Evolutionary conservation across 2,888 invertebrate species (phyloP), one percentile per base, ranked within the genome.

Genomic region (Xanthorhoe designata): DNA sequence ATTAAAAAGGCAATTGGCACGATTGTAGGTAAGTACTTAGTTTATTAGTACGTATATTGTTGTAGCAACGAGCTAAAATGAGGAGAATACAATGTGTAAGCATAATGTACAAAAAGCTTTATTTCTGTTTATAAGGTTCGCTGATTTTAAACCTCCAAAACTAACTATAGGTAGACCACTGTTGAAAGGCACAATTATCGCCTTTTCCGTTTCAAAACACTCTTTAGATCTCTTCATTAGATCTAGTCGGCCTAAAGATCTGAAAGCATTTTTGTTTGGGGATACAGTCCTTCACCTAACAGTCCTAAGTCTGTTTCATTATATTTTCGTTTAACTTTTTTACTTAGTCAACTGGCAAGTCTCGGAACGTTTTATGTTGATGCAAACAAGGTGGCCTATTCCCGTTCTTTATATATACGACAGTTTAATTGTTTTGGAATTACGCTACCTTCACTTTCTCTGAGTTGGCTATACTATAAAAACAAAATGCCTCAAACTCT

Each of bases 341-440:
- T 42, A 42, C 38, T 13, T 1, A 42, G 10, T 35, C 5, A 42
- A 60, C 17, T 45, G 19, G 18, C 51, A 18, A 29, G 15, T 55
- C 24, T n/a, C 18, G 9, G 45, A 53, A 13, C n/a, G 42, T 45
- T 65, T 54, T 19, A 63, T 38, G 59, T 67, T 60, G 32, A 65
- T 45, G 32, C 35, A 47, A 56, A 64, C 54, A 56, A 70, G 64
- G 52, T 58, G 32, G 52, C 61, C 56, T 58, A 66, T 64, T 67
- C 56, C 38, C 54, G 52, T 66, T 51, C 58, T 42, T 61, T 54
- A 69, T 64, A 66, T 69, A 66, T 67, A 67, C 64, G 70, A 67
- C 66, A 70, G 49, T 54, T 69, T 56, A 73, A 71, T 69, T 66
- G 42, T 65, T 70, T 61, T 60, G 58, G 65, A 66, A 70, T 70